These are phyloP conservation scores for Lates calcarifer DNA, from an alignment of 2,113 vertebrate genomes.

Conservation along the genomic window DNA sequence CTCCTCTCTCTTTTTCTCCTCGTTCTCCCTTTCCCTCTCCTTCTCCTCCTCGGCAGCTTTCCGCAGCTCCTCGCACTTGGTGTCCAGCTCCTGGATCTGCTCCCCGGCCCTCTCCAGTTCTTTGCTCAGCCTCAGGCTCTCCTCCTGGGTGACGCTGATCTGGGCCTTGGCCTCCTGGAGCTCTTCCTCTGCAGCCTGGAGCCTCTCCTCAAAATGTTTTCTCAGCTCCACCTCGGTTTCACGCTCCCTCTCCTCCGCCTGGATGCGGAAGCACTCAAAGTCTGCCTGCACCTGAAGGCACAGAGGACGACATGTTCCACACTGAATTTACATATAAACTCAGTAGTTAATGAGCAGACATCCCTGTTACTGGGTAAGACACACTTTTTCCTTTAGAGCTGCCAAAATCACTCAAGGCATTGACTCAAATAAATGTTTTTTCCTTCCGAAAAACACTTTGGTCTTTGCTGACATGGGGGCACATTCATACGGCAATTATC, in stretches of 20 bases:
- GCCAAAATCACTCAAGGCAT: neutral
- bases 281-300: constrained; percentile 78
- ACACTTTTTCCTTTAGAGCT: too few species aligned
- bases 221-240: constrained; percentile 79
- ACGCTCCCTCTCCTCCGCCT: constrained; percentile 80
- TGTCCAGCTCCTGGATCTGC: constrained; percentile 79
- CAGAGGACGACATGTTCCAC: constrained; percentile 3
- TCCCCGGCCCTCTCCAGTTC: constrained; percentile 82
- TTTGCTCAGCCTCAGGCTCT: constrained; percentile 77
- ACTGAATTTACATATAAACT: neutral
- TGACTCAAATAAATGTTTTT: neutral
- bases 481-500: neutral
- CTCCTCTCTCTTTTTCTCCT: constrained; percentile 57
- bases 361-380: neutral
- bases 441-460: neutral
- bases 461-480: neutral
- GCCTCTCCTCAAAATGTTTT: constrained; percentile 75
- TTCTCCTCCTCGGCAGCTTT: constrained; percentile 72
- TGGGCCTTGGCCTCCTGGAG: constrained; percentile 75
- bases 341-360: neutral
- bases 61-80: constrained; percentile 79
- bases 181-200: constrained; percentile 74
- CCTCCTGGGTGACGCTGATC: constrained; percentile 75
- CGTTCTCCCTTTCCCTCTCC: constrained; percentile 59
- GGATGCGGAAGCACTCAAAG: constrained; percentile 78